A percentile compares a stretch with the other conserved stretches of the same genome.
Conservation (phyloP, 2,888 invertebrate genomes). For the Chalcis sispes region DNA sequence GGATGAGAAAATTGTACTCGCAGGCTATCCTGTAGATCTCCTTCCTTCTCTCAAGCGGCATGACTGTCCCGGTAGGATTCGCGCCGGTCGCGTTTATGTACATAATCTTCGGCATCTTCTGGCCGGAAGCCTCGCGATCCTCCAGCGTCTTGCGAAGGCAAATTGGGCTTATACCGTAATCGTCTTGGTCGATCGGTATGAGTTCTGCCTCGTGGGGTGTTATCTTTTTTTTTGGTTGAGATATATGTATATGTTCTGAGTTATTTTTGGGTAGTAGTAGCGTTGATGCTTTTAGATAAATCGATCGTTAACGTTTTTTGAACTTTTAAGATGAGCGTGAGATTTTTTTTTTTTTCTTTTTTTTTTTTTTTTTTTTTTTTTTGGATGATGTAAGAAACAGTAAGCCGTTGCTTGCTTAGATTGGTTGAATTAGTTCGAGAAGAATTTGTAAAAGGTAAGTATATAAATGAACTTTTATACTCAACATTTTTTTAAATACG, state of each 20-base stretch:
- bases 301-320: not conserved
- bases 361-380: no score
- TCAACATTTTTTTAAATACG: no score
- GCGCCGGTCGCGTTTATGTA: conserved; percentile 87
- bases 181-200: conserved; percentile 84
- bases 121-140: conserved; percentile 73
- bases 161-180: conserved; percentile 82
- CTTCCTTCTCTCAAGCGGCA: conserved; percentile 81
- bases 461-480: no score
- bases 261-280: not conserved
- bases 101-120: conserved; percentile 83
- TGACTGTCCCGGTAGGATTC: conserved; percentile 86
- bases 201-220: conserved; percentile 82
- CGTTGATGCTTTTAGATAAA: not conserved
- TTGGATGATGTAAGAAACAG: no score
- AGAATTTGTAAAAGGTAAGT: no score
- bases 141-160: conserved; percentile 79
- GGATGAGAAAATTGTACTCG: conserved; percentile 85
- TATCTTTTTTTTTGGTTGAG: conserved; percentile 80
- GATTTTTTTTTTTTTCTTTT: no score
- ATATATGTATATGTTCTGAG: no score
- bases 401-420: no score
- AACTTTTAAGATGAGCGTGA: no score
- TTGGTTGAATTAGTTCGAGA: no score
- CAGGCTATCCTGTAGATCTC: conserved; percentile 86